A percentile compares a stretch with the other conserved stretches of the same genome.
Conservation (phyloP, 2,888 invertebrate genomes). For the Cosmopolites sordidus region DNA sequence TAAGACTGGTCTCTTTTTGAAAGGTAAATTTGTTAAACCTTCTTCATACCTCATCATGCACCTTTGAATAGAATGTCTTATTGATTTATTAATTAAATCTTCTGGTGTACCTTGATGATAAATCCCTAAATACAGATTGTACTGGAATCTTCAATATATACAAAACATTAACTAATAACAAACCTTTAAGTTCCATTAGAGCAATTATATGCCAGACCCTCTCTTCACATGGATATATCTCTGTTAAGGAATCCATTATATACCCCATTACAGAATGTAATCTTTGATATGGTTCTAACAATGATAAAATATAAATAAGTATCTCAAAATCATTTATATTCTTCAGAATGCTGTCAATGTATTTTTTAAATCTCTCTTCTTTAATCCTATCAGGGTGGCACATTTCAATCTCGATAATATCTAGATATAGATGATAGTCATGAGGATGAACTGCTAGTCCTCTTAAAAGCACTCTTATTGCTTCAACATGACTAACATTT, state of each 20-base stretch:
- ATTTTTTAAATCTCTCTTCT: constrained; percentile 13
- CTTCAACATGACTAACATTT: constrained; percentile 6
- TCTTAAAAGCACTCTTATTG: constrained; percentile 13
- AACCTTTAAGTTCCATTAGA: constrained; percentile 20
- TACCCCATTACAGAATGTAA: constrained; percentile 8
- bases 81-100: constrained; percentile 7
- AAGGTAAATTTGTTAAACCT: constrained; percentile 14
- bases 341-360: constrained; percentile 12
- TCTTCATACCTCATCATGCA: constrained; percentile 12
- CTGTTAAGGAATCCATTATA: constrained; percentile 14
- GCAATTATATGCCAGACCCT: constrained; percentile 21
- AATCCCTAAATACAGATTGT: constrained; percentile 10
- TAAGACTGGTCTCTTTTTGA: constrained; percentile 12
- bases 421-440: constrained; percentile 13
- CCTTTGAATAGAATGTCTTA: constrained; percentile 11
- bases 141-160: background rate
- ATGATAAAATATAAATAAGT: constrained; percentile 11
- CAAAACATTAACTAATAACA: background rate
- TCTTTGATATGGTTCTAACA: constrained; percentile 10
- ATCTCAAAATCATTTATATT: constrained; percentile 11
- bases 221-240: constrained; percentile 15
- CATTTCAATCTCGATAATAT: constrained; percentile 20
- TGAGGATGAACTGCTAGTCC: constrained; percentile 16
- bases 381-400: background rate
- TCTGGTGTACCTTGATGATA: constrained; percentile 8